These are phyloP conservation scores for Tetragnatha montana DNA, from an alignment of 2,888 invertebrate genomes.

Conservation along the genomic window DNA sequence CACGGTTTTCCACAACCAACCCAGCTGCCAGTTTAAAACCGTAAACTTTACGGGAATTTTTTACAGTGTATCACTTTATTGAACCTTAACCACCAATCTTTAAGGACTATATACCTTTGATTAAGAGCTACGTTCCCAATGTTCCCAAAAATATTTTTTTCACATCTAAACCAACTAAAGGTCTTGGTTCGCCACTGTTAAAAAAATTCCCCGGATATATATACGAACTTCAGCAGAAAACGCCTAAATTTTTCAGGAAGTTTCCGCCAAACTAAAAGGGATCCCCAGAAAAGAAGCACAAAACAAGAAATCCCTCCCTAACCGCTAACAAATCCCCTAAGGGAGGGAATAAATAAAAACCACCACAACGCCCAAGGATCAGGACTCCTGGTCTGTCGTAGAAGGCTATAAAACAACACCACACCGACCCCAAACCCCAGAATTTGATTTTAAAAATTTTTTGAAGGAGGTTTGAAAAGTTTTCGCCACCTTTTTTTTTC, in stretches of 20 bases:
- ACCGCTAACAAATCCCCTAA: slow-evolving; percentile 44
- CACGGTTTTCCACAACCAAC: too few relatives aligned
- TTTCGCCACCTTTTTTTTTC: slow-evolving; percentile 26
- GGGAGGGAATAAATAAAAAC: slow-evolving; percentile 27
- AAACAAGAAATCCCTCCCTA: slow-evolving; percentile 1
- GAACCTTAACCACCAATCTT: too few relatives aligned
- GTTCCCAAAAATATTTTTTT: too few relatives aligned
- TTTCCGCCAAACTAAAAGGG: background rate
- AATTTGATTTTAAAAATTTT: slow-evolving; percentile 61
- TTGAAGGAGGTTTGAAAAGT: slow-evolving; percentile 35
- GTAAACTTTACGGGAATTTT: too few relatives aligned
- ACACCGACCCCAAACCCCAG: slow-evolving; percentile 33
- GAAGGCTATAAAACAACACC: slow-evolving; percentile 48
- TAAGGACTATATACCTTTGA: too few relatives aligned
- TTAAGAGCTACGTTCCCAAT: too few relatives aligned
- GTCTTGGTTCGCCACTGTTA: too few relatives aligned
- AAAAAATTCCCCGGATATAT: background rate
- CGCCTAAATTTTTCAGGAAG: background rate
- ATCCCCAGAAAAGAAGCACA: background rate
- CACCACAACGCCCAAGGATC: slow-evolving; percentile 17
- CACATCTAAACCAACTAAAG: too few relatives aligned
- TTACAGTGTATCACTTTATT: too few relatives aligned
- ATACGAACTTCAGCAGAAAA: background rate
- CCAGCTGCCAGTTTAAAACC: too few relatives aligned
- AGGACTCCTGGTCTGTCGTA: slow-evolving; percentile 27